Conservation (phyloP, 2,797 vertebrate genomes). For the Echiichthys vipera region DNA sequence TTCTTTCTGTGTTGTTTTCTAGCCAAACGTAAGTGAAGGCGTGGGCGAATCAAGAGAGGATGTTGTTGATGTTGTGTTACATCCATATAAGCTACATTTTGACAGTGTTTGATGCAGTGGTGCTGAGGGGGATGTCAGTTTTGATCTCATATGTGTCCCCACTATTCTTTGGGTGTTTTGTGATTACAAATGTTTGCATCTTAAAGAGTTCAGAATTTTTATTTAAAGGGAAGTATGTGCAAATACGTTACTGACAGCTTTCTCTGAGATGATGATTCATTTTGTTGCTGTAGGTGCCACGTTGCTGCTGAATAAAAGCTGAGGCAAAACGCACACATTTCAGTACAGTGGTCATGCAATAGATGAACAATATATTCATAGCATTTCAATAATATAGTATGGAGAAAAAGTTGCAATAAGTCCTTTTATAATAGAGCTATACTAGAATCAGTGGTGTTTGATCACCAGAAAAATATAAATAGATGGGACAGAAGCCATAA, state of each 20-base stretch:
- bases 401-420: conserved; percentile 68
- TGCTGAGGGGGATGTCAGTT: conserved; percentile 23
- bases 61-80: conserved; percentile 55
- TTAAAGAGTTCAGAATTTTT: neutral
- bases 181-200: neutral
- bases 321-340: conserved; percentile 4
- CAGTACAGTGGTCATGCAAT: conserved; percentile 40
- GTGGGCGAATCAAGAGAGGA: conserved; percentile 1
- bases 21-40: conserved; percentile 10
- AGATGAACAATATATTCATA: conserved; percentile 33
- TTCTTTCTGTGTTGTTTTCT: conserved; percentile 44
- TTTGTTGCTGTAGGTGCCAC: conserved; percentile 21
- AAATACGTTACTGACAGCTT: neutral
- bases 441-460: conserved; percentile 43
- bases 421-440: conserved; percentile 51
- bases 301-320: conserved; percentile 11
- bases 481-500: conserved; percentile 76
- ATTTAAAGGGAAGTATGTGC: neutral
- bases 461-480: conserved; percentile 35
- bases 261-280: neutral
- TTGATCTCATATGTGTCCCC: conserved; percentile 16
- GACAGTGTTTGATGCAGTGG: conserved; percentile 42
- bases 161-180: neutral
- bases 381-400: conserved; percentile 31
- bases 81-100: conserved; percentile 45